Evolutionary conservation across 2,797 vertebrate species (phyloP), one percentile per base, ranked within the genome.

Genomic region (Acanthiza pusilla): DNA sequence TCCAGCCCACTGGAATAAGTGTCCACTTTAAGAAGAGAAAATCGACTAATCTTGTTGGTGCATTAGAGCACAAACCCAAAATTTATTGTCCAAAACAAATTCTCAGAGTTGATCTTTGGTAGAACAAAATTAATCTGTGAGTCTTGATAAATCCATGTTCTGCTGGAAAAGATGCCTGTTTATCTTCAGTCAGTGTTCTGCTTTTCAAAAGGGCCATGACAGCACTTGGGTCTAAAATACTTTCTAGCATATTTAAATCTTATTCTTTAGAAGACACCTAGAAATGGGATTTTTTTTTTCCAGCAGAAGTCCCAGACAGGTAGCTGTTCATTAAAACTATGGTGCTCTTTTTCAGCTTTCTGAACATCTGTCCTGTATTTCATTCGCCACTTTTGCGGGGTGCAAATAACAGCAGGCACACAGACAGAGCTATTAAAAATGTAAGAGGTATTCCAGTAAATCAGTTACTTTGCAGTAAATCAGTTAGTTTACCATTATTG

Each of bases 401-500:
- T 96, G 94, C 86, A 95, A 90, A 96, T 97, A 95, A 93, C 94
- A 97, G 85, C 93, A 92, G 89, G 81, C 70, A 89, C 71, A 89
- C 77, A 96, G 92, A 84, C 75, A 93, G 76, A 85, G 36, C 88
- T 96, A 86, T 97, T 96, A 96, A 95, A 98, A 97, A 98, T 97
- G 97, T 95, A 94, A 96, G 96, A 97, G 57, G 80, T 80, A 94
- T 94, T 87, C 63, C 88, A 92, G 84, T 96, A 97, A 96, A 96
- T 95, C 94, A 95, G 92, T 91, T 95, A 91, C 82, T 95, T 94
- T 88, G 73, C 82, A 91, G 73, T 96, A 95, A 96, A 97, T 97
- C 94, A 96, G 91, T 96, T 96, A 95, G 88, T 96, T 97, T 96
- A 97, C 95, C 96, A 94, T 97, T 97, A 97, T 57, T 87, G 86